phyloP scores from a whole-genome alignment of 1,140 invertebrate genomes.

The Ceratosolen solmsi region DNA sequence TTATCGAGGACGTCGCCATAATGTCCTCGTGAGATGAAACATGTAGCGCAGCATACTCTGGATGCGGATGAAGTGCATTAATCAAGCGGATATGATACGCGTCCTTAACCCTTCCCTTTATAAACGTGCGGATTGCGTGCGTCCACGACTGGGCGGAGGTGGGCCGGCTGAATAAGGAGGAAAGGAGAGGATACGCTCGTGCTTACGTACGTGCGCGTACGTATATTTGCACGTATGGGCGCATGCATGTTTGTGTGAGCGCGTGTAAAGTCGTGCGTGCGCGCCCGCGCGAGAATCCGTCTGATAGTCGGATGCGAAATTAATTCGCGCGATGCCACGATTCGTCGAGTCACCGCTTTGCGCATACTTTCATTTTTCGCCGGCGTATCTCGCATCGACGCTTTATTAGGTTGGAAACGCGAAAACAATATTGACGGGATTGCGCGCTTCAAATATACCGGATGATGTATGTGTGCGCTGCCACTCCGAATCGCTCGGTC shows the following conservation, averaged over 20 bases:
- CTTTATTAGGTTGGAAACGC: conserved; percentile 50
- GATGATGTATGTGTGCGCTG: conserved; percentile 5
- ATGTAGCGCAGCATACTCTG: conserved; percentile 20
- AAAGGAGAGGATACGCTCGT: too few relatives aligned
- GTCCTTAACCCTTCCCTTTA: conserved; percentile 57
- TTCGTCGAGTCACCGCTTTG: conserved; percentile 40
- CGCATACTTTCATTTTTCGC: conserved; percentile 34
- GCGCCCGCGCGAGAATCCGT: background rate
- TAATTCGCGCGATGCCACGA: conserved; percentile 25
- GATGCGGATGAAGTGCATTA: conserved; percentile 58
- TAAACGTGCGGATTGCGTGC: background rate
- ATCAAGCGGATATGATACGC: conserved; percentile 58
- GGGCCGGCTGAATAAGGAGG: too few relatives aligned
- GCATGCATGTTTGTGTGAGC: too few relatives aligned
- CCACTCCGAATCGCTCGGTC: conserved; percentile 31
- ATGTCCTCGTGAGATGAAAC: conserved; percentile 30
- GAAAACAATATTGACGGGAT: conserved; percentile 50
- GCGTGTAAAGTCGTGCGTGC: too few relatives aligned
- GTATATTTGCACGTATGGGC: too few relatives aligned
- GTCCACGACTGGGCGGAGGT: background rate
- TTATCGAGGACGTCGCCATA: too few relatives aligned
- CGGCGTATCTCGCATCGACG: background rate
- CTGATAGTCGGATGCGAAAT: background rate
- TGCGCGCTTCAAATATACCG: background rate
- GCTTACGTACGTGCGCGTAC: too few relatives aligned